A percentile compares a stretch with the other conserved stretches of the same genome.
Evolutionary conservation across 2,888 invertebrate species (phyloP).

Genomic region (Parnassius orleans): DNA sequence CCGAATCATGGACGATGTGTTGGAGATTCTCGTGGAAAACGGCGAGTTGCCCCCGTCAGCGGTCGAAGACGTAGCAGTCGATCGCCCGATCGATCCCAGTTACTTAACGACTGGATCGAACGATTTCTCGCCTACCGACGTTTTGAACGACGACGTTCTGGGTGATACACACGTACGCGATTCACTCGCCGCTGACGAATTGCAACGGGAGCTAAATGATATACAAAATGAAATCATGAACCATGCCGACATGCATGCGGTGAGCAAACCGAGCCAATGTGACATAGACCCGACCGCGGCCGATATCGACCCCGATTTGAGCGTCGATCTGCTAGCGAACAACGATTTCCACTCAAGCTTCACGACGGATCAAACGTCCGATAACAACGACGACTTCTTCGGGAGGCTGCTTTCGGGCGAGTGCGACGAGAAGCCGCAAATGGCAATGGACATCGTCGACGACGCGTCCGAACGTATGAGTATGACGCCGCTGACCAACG

Average conservation of each 20-base stretch:
- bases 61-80: constrained; percentile 84
- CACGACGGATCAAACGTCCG: constrained; percentile 52
- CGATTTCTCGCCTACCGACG: constrained; percentile 56
- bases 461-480: constrained; percentile 61
- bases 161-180: constrained; percentile 54
- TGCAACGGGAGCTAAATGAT: constrained; percentile 68
- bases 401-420: constrained; percentile 60
- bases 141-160: constrained; percentile 60
- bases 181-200: constrained; percentile 64
- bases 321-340: constrained; percentile 40
- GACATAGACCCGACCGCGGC: constrained; percentile 41
- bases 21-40: constrained; percentile 96
- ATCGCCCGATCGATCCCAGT: constrained; percentile 48
- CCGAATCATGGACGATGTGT: constrained; percentile 93
- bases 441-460: constrained; percentile 64
- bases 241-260: constrained; percentile 60
- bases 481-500: constrained; percentile 65
- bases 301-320: constrained; percentile 54
- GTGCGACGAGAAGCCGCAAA: constrained; percentile 49
- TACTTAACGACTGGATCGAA: constrained; percentile 46
- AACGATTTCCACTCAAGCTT: constrained; percentile 58
- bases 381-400: constrained; percentile 67
- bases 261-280: constrained; percentile 42
- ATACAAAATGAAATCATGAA: constrained; percentile 72
- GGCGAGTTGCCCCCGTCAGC: constrained; percentile 95